Conservation (phyloP, 2,113 vertebrate species). For the Tragelaphus imberbis region DNA sequence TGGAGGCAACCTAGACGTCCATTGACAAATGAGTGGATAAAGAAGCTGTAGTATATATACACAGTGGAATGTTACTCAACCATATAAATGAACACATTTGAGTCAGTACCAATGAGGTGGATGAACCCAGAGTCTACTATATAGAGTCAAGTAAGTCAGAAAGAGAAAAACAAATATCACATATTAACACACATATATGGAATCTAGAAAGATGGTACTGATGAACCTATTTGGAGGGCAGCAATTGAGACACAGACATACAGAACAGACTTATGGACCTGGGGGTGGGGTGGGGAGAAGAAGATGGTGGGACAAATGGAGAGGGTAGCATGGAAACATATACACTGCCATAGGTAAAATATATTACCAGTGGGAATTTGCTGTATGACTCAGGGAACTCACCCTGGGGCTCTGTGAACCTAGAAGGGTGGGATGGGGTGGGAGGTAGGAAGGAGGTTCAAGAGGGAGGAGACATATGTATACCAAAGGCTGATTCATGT, state of each 20-base stretch:
- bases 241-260: neutral
- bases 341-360: neutral
- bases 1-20: no score
- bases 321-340: neutral
- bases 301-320: neutral
- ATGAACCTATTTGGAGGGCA: neutral
- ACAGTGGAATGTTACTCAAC: no score
- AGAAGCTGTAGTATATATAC: neutral
- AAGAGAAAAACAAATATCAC: neutral
- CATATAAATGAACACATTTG: neutral
- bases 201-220: neutral
- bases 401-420: neutral
- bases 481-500: neutral
- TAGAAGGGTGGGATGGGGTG: neutral
- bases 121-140: neutral
- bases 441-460: neutral
- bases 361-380: neutral
- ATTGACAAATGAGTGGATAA: no score
- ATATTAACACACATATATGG: neutral
- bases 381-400: neutral
- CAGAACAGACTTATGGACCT: neutral
- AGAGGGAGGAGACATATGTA: neutral
- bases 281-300: neutral
- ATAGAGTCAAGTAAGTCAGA: neutral
- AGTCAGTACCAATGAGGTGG: neutral